Evolutionary conservation across 2,797 vertebrate genomes (phyloP).

Genomic region (Diplodus puntazzo): DNA sequence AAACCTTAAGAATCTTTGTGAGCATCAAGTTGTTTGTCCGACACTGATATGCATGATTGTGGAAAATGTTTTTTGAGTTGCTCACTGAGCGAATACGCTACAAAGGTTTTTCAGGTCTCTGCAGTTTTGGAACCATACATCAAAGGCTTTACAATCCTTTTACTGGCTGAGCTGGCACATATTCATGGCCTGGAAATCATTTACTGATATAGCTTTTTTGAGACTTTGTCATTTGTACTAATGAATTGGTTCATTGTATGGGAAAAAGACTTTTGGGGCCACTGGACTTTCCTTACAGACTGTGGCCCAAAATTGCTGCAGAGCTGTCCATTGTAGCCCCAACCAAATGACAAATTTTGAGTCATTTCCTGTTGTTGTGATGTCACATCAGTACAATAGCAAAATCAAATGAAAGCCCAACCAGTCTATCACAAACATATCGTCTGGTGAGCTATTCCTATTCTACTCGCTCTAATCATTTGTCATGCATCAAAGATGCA

Average conservation of each 20-base stretch:
- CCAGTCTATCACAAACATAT: not conserved
- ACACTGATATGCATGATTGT: not conserved
- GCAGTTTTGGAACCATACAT: not conserved
- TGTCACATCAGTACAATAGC: not conserved
- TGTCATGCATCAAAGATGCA: not conserved
- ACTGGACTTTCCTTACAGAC: not conserved
- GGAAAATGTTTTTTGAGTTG: slow-evolving; percentile 1
- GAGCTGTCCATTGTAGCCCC: not conserved
- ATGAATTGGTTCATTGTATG: not conserved
- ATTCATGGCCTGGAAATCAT: not conserved
- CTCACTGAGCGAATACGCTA: not conserved
- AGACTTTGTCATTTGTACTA: not conserved
- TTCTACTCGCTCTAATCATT: not conserved
- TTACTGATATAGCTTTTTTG: not conserved
- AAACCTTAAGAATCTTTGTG: slow-evolving; percentile 6
- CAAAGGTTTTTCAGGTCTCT: not conserved
- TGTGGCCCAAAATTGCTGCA: not conserved
- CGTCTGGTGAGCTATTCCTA: not conserved
- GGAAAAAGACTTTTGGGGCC: not conserved
- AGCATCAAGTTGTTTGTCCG: not conserved
- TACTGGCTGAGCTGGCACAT: not conserved
- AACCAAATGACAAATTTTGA: not conserved
- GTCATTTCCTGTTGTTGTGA: not conserved
- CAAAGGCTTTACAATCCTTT: not conserved
- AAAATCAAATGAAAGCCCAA: not conserved